Base-by-base conservation (phyloP, 2,888 invertebrate genomes). In the Drosophila kuntzei region DNA sequence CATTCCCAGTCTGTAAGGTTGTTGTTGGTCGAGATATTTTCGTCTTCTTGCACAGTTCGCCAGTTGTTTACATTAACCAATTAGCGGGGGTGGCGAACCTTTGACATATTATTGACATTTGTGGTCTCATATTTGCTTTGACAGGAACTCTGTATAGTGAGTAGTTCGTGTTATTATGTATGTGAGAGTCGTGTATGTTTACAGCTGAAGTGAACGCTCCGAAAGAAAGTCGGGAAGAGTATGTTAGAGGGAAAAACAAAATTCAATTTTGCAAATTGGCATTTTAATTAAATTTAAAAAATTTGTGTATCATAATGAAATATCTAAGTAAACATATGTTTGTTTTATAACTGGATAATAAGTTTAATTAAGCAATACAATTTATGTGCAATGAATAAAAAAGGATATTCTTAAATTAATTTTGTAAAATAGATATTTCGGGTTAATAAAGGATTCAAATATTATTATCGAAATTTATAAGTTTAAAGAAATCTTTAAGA, bases 21-120 rank as follows among this genome's bases (percentile, higher is more conserved):
- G 39, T 46, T 57, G 53, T 46, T 59, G 55, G 58, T 58, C 60
- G 47, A 65, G 57, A 62, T 65, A 57, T 76, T 71, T 62, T 66
- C 27, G 70, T 64, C 74, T 55, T 59, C 63, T 78, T 58, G 37
- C 60, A 58, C 43, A 58, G 61, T 59, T 53, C 41, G 64, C 27
- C 70, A 53, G 71, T 79, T 89, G 81, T 87, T 89, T 85, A 84
- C 89, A 89, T 85, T 85, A 87, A 87, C 87, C 89, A 87, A 87
- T 87, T 89, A 86, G 87, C 80, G 80, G 75, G 88, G 88, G 75
- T 82, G 80, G 67, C 61, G 65, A 69, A 77, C 83, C 83, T 84
- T 82, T 84, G 86, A 87, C 88, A 87, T 79, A 74, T 73, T 72
- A 62, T 77, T 81, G 81, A 82, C 84, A 87, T 72, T 71, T 85